Conservation (phyloP, 2,113 vertebrate species). For the Opisthocomus hoazin region DNA sequence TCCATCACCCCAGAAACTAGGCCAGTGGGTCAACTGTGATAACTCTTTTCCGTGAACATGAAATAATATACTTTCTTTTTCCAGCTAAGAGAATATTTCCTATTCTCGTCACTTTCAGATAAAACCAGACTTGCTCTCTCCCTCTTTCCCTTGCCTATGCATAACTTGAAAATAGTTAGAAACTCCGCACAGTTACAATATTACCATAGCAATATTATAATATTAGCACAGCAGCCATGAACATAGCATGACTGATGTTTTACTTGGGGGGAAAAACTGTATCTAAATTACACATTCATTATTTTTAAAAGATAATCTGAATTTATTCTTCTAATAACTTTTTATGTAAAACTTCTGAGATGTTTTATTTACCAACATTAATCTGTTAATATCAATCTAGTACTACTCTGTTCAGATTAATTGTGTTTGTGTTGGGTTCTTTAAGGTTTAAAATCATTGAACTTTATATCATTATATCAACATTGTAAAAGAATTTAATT, state of each 20-base stretch:
- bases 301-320: not conserved
- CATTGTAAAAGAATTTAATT: not conserved
- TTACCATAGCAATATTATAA: not conserved
- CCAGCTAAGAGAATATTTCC: not conserved
- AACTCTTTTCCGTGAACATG: not conserved
- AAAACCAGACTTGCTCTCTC: not conserved
- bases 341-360: not conserved
- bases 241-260: not conserved
- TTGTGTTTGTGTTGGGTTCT: not conserved
- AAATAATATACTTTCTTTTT: not conserved
- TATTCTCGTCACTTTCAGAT: not conserved
- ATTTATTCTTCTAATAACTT: not conserved
- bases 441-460: not conserved
- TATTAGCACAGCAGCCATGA: not conserved
- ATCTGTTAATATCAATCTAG: not conserved
- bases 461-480: not conserved
- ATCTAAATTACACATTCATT: not conserved
- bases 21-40: not conserved
- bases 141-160: not conserved
- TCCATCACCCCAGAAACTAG: not conserved
- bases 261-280: rapidly evolving
- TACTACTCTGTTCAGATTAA: not conserved
- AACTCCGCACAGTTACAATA: not conserved
- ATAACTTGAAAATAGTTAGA: not conserved
- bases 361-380: not conserved